Evolutionary conservation across 1,140 invertebrate species (phyloP).

Genomic region (Gonatopus flavifemur): DNA sequence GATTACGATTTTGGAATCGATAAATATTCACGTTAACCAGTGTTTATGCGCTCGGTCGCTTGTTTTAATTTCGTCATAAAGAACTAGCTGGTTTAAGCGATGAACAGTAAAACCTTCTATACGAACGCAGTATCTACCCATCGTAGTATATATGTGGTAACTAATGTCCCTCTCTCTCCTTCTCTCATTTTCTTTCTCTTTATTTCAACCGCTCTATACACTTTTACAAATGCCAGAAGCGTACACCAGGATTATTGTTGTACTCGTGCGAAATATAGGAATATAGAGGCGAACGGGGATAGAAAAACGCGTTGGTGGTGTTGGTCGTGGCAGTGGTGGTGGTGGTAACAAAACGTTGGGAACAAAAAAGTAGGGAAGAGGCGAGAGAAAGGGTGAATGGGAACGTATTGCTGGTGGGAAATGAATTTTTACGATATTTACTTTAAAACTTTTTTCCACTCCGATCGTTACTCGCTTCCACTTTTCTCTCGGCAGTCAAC

Average conservation of each 20-base stretch:
- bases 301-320: not conserved
- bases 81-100: slow-evolving; percentile 30
- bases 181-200: not conserved
- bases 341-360: too few species aligned
- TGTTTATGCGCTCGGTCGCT: slow-evolving; percentile 19
- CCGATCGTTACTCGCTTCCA: slow-evolving; percentile 31
- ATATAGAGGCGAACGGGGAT: not conserved
- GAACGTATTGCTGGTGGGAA: slow-evolving; percentile 36
- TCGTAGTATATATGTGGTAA: too few species aligned
- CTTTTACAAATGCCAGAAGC: slow-evolving; percentile 26
- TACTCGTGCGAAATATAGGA: slow-evolving; percentile 7
- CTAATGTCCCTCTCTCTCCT: slow-evolving; percentile 17
- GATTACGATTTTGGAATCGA: too few species aligned
- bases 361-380: too few species aligned
- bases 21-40: slow-evolving; percentile 17
- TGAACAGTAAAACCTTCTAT: too few species aligned
- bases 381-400: slow-evolving; percentile 31
- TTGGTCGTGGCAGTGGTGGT: not conserved
- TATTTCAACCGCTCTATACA: slow-evolving; percentile 10
- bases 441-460: slow-evolving; percentile 34
- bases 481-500: slow-evolving; percentile 20
- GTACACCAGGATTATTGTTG: slow-evolving; percentile 27
- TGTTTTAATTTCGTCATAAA: slow-evolving; percentile 37
- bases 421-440: slow-evolving; percentile 44
- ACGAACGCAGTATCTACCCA: too few species aligned